Conservation (phyloP, 2,888 invertebrate species). For the Sarcophaga subvicina region DNA sequence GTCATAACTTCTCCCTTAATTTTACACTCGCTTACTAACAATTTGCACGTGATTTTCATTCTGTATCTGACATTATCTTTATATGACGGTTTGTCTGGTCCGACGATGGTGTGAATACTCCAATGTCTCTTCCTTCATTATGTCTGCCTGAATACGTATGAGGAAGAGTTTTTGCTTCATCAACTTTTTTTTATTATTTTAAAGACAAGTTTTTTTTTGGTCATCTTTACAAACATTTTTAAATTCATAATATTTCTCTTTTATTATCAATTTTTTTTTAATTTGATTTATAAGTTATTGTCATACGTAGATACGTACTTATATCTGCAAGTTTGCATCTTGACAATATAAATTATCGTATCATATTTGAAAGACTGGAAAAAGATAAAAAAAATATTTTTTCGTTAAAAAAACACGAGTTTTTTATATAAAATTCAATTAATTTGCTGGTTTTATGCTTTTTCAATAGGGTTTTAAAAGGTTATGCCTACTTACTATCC, state of each 20-base stretch:
- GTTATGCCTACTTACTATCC: background rate
- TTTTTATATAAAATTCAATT: conserved; percentile 28
- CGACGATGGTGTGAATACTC: background rate
- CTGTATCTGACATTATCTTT: conserved; percentile 18
- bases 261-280: conserved; percentile 19
- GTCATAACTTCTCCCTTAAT: conserved; percentile 64
- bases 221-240: background rate
- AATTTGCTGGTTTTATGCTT: conserved; percentile 49
- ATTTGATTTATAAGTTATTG: background rate
- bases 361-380: background rate
- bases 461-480: conserved; percentile 35
- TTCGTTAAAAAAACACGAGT: background rate
- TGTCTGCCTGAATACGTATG: conserved; percentile 16
- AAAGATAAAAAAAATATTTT: background rate
- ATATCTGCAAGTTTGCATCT: conserved; percentile 39
- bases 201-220: background rate
- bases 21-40: conserved; percentile 38
- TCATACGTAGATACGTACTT: background rate
- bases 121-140: background rate
- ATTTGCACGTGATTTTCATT: conserved; percentile 65
- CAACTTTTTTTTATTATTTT: background rate
- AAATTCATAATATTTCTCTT: conserved; percentile 1
- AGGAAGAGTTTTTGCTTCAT: conserved; percentile 37
- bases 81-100: conserved; percentile 6
- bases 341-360: conserved; percentile 18